A percentile compares a stretch with the other conserved stretches of the same genome.
phyloP scores from a whole-genome alignment of 2,797 vertebrate species.

The Podargus strigoides region DNA sequence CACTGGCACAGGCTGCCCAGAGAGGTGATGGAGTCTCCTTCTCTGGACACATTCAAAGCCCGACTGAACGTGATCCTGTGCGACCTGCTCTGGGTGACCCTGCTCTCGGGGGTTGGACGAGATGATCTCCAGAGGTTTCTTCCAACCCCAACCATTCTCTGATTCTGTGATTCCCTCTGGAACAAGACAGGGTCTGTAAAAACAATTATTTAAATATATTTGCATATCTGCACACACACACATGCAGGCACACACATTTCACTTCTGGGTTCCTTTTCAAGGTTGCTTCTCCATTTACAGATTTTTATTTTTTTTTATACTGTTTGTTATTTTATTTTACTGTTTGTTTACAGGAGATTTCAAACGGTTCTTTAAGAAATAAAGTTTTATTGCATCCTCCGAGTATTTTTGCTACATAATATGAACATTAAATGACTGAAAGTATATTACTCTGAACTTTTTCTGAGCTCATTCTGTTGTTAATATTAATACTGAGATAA shows the following conservation, averaged over 20 bases:
- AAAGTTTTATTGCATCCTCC: not conserved
- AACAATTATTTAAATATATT: not conserved
- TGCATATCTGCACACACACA: not conserved
- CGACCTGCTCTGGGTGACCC: too few species aligned
- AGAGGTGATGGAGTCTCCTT: too few species aligned
- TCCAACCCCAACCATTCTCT: too few species aligned
- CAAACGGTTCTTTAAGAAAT: not conserved
- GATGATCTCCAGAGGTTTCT: too few species aligned
- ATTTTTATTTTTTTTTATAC: too few species aligned
- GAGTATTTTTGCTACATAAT: not conserved
- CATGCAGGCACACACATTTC: not conserved
- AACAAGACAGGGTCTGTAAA: not conserved
- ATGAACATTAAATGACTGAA: not conserved
- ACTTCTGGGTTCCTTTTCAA: not conserved
- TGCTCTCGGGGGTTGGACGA: too few species aligned
- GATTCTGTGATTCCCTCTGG: too few species aligned
- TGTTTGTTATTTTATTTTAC: too few species aligned
- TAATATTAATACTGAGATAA: not conserved
- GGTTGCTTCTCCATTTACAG: not conserved
- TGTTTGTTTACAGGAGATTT: not conserved
- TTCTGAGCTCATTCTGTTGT: not conserved
- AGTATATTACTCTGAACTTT: not conserved
- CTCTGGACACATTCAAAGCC: too few species aligned
- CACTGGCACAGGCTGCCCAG: too few species aligned
- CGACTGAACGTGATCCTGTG: too few species aligned